A percentile compares a stretch with the other conserved stretches of the same genome.
These are phyloP conservation scores for Conchocele bisecta DNA, from an alignment of 2,888 invertebrate genomes.

Conservation along the genomic window DNA sequence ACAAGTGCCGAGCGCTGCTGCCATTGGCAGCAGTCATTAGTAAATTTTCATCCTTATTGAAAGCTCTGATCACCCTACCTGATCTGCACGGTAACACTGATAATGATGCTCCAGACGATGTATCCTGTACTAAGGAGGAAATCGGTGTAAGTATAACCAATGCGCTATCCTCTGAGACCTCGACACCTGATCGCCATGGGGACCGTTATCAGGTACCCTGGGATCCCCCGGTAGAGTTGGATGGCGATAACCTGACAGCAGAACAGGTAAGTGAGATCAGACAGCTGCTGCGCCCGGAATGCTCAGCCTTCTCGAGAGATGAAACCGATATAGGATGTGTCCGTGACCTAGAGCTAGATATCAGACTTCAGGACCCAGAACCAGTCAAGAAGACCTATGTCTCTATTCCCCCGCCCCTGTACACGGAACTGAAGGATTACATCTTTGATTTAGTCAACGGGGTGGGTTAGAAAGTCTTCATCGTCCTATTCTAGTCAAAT, in stretches of 20 bases:
- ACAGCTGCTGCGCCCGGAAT: slow-evolving; percentile 39
- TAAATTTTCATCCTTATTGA: too few relatives aligned
- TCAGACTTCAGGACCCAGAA: slow-evolving; percentile 35
- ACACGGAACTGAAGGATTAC: slow-evolving; percentile 59
- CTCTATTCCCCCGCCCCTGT: slow-evolving; percentile 46
- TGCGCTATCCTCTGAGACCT: too few relatives aligned
- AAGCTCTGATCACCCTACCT: too few relatives aligned
- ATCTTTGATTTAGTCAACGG: slow-evolving; percentile 37
- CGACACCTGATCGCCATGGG: too few relatives aligned
- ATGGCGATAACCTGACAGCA: slow-evolving; percentile 21
- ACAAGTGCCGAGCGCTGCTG: too few relatives aligned
- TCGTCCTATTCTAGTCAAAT: slow-evolving; percentile 45
- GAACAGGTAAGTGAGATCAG: slow-evolving; percentile 26
- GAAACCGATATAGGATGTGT: slow-evolving; percentile 52
- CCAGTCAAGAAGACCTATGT: slow-evolving; percentile 48
- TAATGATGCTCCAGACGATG: too few relatives aligned
- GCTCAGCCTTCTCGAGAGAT: slow-evolving; percentile 39
- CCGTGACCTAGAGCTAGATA: slow-evolving; percentile 39
- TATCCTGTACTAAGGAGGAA: too few relatives aligned
- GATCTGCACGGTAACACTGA: too few relatives aligned
- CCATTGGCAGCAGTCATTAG: too few relatives aligned
- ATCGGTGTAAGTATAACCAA: too few relatives aligned
- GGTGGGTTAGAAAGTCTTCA: slow-evolving; percentile 41
- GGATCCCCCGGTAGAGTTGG: neutral
- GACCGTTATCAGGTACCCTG: too few relatives aligned